Evolutionary conservation across 2,113 vertebrate species (phyloP).

Genomic region (Cinclus mexicanus): DNA sequence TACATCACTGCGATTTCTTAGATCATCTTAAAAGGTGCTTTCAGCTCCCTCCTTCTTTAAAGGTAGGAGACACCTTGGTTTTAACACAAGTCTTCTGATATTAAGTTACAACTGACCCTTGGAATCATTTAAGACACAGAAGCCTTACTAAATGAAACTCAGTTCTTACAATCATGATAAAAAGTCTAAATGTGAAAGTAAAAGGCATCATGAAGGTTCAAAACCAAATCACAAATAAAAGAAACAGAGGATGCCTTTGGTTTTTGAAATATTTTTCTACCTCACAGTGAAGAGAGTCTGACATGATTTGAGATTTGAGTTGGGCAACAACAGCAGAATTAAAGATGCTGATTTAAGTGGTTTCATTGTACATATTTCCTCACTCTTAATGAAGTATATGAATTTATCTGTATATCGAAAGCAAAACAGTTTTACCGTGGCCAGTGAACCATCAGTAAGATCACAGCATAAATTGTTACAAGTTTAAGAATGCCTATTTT

Average conservation of each 20-base stretch:
- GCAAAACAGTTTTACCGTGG: neutral
- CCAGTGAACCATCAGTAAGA: neutral
- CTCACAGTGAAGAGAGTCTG: neutral
- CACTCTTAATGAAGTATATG: neutral
- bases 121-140: neutral
- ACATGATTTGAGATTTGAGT: neutral
- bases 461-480: neutral
- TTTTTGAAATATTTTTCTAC: neutral
- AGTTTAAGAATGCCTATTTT: rapidly evolving
- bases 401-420: neutral
- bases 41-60: neutral
- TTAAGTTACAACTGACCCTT: neutral
- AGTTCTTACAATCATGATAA: neutral
- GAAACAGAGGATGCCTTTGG: neutral
- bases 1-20: neutral
- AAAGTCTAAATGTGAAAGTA: neutral
- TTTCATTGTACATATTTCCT: neutral
- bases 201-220: neutral
- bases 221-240: neutral
- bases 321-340: neutral
- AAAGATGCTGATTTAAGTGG: neutral
- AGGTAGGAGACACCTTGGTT: neutral
- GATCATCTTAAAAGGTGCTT: neutral
- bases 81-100: rapidly evolving
- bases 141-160: neutral